These are phyloP conservation scores for Caenorhabditis imperialis DNA, from an alignment of 2,888 invertebrate species.

Conservation along the genomic window DNA sequence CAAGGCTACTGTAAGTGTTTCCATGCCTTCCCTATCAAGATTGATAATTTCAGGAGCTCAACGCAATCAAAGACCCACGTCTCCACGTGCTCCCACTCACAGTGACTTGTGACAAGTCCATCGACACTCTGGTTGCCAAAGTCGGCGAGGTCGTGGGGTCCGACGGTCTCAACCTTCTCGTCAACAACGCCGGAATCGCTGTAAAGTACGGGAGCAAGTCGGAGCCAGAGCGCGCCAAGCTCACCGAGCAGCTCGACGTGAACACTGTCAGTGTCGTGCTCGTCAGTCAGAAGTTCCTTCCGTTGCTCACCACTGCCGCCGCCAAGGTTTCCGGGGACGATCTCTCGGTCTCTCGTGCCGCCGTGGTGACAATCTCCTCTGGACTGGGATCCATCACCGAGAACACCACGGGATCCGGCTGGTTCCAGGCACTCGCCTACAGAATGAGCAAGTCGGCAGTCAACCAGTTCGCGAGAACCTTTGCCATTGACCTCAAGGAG, in stretches of 20 bases:
- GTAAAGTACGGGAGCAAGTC: conserved; percentile 24
- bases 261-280: conserved; percentile 82
- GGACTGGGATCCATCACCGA: conserved; percentile 52
- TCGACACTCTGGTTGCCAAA: conserved; percentile 30
- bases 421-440: conserved; percentile 49
- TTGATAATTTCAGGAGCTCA: conserved; percentile 57
- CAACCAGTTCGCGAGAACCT: conserved; percentile 64
- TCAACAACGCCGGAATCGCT: conserved; percentile 46
- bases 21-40: neutral
- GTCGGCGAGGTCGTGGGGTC: conserved; percentile 49
- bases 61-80: conserved; percentile 28
- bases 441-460: conserved; percentile 64
- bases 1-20: conserved; percentile 78
- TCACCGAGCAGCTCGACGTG: conserved; percentile 84
- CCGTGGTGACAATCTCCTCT: conserved; percentile 56
- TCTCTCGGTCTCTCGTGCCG: conserved; percentile 33
- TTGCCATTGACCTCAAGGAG: conserved; percentile 55
- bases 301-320: conserved; percentile 49
- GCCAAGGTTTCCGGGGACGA: conserved; percentile 36
- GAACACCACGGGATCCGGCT: conserved; percentile 50
- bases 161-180: conserved; percentile 48
- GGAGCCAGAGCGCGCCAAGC: conserved; percentile 80
- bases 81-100: conserved; percentile 37
- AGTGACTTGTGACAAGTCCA: conserved; percentile 42
- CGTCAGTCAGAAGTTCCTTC: conserved; percentile 56